Evolutionary conservation across 2,113 vertebrate species (phyloP), one percentile per base, ranked within the genome.

Genomic region (Gasterosteus aculeatus): DNA sequence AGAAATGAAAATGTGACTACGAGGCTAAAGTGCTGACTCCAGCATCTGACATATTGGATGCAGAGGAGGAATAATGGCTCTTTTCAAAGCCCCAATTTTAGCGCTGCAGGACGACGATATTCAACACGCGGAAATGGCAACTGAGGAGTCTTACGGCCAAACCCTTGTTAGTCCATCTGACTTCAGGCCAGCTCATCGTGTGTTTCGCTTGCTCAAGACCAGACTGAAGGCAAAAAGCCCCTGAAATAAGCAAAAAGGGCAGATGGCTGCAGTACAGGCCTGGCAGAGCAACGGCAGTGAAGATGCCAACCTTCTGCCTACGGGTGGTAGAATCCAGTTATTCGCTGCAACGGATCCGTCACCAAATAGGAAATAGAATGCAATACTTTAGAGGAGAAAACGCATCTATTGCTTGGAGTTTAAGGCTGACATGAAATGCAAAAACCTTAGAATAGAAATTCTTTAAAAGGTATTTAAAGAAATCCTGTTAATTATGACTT

Each of bases 221-320:
- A 61, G 47, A 41, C 54, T 57, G 33, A 49, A 42, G 49, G 39
- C 56, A 38, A 59, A 78, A 72, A 58, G 56, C 44, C 29, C 59
- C 65, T 31, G 53, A 81, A 78, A 72, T 49, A 62, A 72, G 57
- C 60, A 54, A 59, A 39, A 78, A 72, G 66, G 78, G 64, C 75
- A 72, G 71, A 86, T 81, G 85, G 74, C 71, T 71, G 51, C 61
- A 71, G 73, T 1, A 57, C 73, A 75, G 66, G 44, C 57, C 59
- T 84, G 81, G 68, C 79, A 82, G 82, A 73, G 44, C 60, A 31
- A 7, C n/a, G 26, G 1, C 46, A 65, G 53, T 11, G 57, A 46
- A 19, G 38, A 47, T 44, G 63, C 75, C 74, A 86, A 10, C 31
- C 18, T 10, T 62, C 49, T n/a, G 42, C 46, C 16, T n/a, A 6